Evolutionary conservation across 2,113 vertebrate genomes (phyloP).

Genomic region (Oreotrochilus melanogaster): DNA sequence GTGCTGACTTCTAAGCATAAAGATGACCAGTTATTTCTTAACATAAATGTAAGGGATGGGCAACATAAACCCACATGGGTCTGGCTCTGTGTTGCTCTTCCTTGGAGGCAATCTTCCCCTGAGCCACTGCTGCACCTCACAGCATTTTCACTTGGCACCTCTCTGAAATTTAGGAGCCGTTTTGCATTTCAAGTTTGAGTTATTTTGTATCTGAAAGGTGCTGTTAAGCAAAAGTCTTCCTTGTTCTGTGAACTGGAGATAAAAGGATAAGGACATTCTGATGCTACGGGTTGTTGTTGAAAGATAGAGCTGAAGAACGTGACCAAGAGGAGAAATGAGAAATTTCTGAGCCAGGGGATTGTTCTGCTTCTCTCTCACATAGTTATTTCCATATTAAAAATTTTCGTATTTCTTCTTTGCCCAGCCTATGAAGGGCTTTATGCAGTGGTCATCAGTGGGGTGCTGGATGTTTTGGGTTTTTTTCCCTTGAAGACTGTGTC

Average conservation of each 20-base stretch:
- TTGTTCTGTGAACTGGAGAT: neutral
- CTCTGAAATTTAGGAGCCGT: neutral
- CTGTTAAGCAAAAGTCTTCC: neutral
- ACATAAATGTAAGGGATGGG: neutral
- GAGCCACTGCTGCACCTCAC: neutral
- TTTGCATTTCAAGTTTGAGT: conserved; percentile 30
- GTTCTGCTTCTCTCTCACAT: neutral
- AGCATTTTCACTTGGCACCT: neutral
- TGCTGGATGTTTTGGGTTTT: neutral
- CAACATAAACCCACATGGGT: neutral
- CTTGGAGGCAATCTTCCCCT: neutral
- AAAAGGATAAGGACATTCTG: neutral
- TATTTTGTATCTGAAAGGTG: conserved; percentile 11
- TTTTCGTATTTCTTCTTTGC: neutral
- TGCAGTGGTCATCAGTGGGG: neutral
- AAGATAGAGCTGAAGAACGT: neutral
- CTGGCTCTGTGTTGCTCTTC: neutral
- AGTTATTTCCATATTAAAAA: neutral
- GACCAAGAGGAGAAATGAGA: neutral
- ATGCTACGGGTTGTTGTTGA: neutral
- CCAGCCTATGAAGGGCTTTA: neutral
- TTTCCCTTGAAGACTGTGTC: neutral
- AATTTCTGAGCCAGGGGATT: neutral
- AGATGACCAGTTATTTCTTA: conserved; percentile 32
- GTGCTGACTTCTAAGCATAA: neutral